Evolutionary conservation across 2,113 vertebrate species (phyloP), one percentile per base, ranked within the genome.

Genomic region (Misgurnus anguillicaudatus): DNA sequence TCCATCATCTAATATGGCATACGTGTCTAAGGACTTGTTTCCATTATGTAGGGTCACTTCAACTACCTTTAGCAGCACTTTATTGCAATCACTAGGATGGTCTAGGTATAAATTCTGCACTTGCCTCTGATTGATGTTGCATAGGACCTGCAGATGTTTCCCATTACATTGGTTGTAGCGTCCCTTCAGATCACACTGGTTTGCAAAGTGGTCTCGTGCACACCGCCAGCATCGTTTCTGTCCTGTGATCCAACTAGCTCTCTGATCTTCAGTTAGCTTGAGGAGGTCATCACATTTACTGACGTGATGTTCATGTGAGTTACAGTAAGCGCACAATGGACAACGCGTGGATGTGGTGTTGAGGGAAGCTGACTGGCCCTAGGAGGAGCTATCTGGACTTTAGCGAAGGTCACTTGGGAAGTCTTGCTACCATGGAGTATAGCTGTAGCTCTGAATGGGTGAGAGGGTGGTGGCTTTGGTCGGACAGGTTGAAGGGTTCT

Each of bases 201-300:
- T 45, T 45, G 64, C 64, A 66, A 13, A 66, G 41, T 66, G n/a
- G n/a, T n/a, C n/a, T n/a, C n/a, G n/a, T n/a, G n/a, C n/a, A n/a
- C n/a, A n/a, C n/a, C n/a, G n/a, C n/a, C n/a, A n/a, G n/a, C n/a
- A n/a, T n/a, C n/a, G n/a, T n/a, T n/a, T n/a, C n/a, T n/a, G n/a
- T n/a, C n/a, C n/a, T n/a, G n/a, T n/a, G n/a, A n/a, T n/a, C n/a
- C n/a, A n/a, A n/a, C n/a, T n/a, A n/a, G n/a, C n/a, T n/a, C n/a
- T n/a, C n/a, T n/a, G n/a, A n/a, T n/a, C n/a, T n/a, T n/a, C n/a
- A n/a, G n/a, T n/a, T n/a, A n/a, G n/a, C n/a, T n/a, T n/a, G n/a
- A n/a, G n/a, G n/a, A n/a, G n/a, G n/a, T 42, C n/a, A 66, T 5
- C 39, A 66, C 64, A 66, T 66, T 65, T 65, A 19, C 63, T 65